Evolutionary conservation across 2,113 vertebrate genomes (phyloP), one percentile per base, ranked within the genome.

Genomic region (Muntiacus reevesi): DNA sequence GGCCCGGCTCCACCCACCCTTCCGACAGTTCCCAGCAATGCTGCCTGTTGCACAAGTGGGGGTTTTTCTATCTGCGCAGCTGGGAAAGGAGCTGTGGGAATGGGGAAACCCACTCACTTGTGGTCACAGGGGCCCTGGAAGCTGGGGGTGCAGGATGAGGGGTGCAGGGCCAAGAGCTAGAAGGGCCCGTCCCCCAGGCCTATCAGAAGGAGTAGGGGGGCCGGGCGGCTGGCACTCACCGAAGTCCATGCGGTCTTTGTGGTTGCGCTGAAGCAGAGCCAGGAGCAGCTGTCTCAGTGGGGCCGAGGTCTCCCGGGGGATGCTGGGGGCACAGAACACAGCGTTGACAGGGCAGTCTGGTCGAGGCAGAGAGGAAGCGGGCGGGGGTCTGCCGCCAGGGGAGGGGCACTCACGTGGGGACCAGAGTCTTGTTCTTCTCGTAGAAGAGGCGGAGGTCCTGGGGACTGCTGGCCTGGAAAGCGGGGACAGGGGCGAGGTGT

Each of bases 401-500:
- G 45, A 93, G n/a, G 97, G 95, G 2, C 7, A 98, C 99, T 99
- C 98, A 99, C 99, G 98, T 99, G 59, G 99, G 99, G 96, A 99
- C 98, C 93, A 99, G 98, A 57, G 98, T 99, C 98, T 99, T 99
- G 99, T 99, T 99, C 98, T 99, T 99, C 99, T 99, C 99, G 7
- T 99, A 99, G 98, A 99, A 99, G 87, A 99, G 99, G 27, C 99
- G 99, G 50, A 99, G 99, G 96, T 99, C 99, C 97, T 99, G 99
- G 1, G 99, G 99, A 85, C 99, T 99, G 98, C 99, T 99, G 95
- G 99, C 99, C 99, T 99, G 89, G 36, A 83, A 83, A 3, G 16
- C 2, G 7, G 25, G 96, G 25, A 91, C 40, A 19, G 95, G 23
- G 93, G 50, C 0, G 1, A 21, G 6, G 33, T 1, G 0, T 90